Percentiles rank a stretch among this genome's conserved stretches.
Evolutionary conservation across 2,888 invertebrate species (phyloP).

Genomic region (Allygus modestus): DNA sequence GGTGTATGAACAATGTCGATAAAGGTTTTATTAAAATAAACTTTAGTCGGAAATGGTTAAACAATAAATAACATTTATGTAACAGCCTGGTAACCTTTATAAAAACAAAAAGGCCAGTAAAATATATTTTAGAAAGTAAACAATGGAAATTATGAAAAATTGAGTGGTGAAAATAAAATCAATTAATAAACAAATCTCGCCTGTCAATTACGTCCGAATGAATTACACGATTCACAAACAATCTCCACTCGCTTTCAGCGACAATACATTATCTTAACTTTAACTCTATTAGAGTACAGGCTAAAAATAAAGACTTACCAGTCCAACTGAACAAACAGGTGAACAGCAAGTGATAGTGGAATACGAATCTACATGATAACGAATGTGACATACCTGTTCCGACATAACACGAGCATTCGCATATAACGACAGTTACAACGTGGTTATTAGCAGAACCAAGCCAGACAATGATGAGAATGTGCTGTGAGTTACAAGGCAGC

Average conservation of each 20-base stretch:
- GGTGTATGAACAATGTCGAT: background rate
- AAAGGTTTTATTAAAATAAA: background rate
- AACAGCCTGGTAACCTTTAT: background rate
- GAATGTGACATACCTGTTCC: conserved; percentile 44
- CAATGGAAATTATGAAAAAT: too few relatives aligned
- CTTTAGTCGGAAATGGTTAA: background rate
- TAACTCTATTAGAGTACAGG: background rate
- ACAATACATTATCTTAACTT: background rate
- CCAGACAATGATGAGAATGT: conserved; percentile 28
- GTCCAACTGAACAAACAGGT: conserved; percentile 4
- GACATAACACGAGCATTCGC: conserved; percentile 49
- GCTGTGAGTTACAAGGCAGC: conserved; percentile 36
- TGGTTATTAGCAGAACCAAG: background rate
- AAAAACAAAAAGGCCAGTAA: background rate
- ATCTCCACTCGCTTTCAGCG: background rate
- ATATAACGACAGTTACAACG: conserved; percentile 12
- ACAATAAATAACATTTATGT: background rate
- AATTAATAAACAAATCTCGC: background rate
- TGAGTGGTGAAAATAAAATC: too few relatives aligned
- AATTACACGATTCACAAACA: too few relatives aligned
- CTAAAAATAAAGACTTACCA: conserved; percentile 17
- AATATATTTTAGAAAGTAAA: too few relatives aligned
- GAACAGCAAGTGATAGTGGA: background rate
- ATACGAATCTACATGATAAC: background rate
- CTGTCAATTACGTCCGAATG: too few relatives aligned